Percentiles rank a stretch among this genome's conserved stretches.
These are phyloP conservation scores for Illadopsis cleaveri DNA, from an alignment of 2,113 vertebrate genomes.

Conservation along the genomic window DNA sequence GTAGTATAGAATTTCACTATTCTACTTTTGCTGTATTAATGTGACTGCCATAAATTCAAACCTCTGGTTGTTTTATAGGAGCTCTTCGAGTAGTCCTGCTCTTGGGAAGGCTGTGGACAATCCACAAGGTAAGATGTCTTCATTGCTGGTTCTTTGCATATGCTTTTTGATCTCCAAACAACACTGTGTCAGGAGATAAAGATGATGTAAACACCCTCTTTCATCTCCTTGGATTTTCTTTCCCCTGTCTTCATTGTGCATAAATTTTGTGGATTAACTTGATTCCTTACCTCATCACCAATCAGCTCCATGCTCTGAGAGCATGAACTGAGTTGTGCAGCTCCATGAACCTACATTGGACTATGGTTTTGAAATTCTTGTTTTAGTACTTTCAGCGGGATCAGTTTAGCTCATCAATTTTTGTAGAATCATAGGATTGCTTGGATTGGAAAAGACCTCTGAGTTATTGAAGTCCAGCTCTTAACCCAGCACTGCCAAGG, in stretches of 20 bases:
- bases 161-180: not conserved
- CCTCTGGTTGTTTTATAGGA: conserved; percentile 58
- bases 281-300: not conserved
- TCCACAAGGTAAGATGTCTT: conserved; percentile 70
- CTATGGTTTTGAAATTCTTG: not conserved
- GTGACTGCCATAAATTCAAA: not conserved
- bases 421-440: not conserved
- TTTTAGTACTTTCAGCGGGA: not conserved
- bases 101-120: conserved; percentile 63
- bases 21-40: not conserved
- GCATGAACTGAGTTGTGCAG: not conserved
- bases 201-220: not conserved
- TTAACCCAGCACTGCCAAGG: not conserved
- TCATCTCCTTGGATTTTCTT: not conserved
- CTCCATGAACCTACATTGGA: fast-evolving
- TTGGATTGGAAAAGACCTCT: not conserved
- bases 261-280: not conserved
- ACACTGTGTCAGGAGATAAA: not conserved
- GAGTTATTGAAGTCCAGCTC: not conserved
- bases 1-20: not conserved
- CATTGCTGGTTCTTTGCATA: not conserved
- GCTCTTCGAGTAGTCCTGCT: conserved; percentile 67
- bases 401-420: not conserved
- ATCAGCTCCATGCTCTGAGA: not conserved
- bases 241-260: not conserved